Conservation (phyloP, 2,113 vertebrate genomes). For the Crotalus viridis region DNA sequence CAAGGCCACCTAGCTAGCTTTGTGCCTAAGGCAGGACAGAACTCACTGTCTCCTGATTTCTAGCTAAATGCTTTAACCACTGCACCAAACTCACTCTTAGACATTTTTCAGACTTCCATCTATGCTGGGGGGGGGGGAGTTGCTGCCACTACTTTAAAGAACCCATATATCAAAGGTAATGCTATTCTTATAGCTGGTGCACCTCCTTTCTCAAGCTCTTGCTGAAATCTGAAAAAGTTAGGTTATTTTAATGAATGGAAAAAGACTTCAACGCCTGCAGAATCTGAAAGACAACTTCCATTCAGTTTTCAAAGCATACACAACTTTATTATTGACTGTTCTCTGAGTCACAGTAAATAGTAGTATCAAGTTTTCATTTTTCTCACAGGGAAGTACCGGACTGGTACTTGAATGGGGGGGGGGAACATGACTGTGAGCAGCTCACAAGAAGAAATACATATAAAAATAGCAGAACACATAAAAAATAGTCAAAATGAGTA, state of each 20-base stretch:
- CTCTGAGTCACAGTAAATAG: neutral
- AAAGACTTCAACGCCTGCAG: neutral
- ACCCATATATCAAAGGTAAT: neutral
- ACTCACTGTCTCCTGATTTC: neutral
- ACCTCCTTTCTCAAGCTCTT: neutral
- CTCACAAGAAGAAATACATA: neutral
- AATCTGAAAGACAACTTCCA: neutral
- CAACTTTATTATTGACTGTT: neutral
- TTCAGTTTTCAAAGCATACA: neutral
- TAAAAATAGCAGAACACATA: neutral
- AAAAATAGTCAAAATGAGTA: neutral
- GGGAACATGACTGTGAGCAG: neutral
- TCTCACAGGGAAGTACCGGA: neutral
- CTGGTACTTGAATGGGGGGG: neutral
- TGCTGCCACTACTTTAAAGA: neutral
- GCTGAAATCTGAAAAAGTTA: neutral
- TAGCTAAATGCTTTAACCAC: neutral
- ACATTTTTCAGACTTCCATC: neutral
- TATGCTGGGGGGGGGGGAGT: neutral
- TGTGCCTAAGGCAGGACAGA: neutral
- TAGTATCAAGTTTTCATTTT: neutral
- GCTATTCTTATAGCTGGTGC: neutral
- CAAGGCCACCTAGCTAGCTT: neutral
- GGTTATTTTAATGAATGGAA: neutral
- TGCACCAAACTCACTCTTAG: neutral